Evolutionary conservation across 2,797 vertebrate genomes (phyloP).

Genomic region (Cheirogaleus major): DNA sequence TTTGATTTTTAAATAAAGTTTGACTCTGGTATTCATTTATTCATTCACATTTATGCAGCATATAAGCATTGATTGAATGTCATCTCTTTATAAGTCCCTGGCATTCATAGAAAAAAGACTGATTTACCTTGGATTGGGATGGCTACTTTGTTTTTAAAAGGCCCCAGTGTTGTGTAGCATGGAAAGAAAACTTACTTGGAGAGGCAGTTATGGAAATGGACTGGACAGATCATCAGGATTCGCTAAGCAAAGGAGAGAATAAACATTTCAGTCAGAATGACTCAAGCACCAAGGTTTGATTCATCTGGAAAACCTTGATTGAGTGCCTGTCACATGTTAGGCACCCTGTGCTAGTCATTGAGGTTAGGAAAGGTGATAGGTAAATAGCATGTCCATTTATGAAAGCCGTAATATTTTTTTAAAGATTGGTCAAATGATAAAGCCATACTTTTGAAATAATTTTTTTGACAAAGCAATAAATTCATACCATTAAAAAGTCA

Average conservation of each 20-base stretch:
- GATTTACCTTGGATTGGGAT: background rate
- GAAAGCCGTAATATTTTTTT: background rate
- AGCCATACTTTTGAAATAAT: background rate
- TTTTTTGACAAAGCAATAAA: background rate
- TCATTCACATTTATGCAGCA: background rate
- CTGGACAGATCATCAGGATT: background rate
- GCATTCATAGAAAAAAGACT: background rate
- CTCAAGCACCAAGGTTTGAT: background rate
- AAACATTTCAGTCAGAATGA: background rate
- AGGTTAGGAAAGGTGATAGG: background rate
- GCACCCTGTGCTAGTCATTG: background rate
- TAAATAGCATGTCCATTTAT: background rate
- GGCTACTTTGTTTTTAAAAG: background rate
- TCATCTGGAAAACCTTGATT: background rate
- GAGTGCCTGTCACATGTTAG: background rate
- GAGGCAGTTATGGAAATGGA: background rate
- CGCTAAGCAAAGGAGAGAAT: background rate
- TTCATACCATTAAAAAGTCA: background rate
- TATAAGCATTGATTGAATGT: background rate
- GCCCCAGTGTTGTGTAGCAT: background rate
- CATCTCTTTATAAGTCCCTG: background rate
- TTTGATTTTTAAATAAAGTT: background rate
- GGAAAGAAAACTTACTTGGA: background rate
- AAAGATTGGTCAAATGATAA: no score
- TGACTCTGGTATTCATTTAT: background rate